Conservation (phyloP, 1,140 invertebrate genomes). For the Drosophila ogumai region DNA sequence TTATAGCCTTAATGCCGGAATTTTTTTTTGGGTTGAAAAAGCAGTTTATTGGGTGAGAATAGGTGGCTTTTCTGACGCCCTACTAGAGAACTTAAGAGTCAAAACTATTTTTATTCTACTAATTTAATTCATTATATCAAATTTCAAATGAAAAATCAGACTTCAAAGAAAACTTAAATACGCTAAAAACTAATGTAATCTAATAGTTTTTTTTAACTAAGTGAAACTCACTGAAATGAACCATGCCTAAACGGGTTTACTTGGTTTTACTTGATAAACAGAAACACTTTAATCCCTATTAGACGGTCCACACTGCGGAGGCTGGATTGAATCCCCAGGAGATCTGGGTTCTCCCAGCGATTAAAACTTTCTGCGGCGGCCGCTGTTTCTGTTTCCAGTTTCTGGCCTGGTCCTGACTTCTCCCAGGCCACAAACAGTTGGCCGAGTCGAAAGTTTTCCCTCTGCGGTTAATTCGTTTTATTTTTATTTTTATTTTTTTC, state of each 20-base stretch:
- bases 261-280: slow-evolving; percentile 21
- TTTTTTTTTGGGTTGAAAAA: slow-evolving; percentile 4
- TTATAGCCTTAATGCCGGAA: slow-evolving; percentile 1
- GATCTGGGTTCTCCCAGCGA: slow-evolving; percentile 14
- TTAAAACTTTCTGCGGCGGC: slow-evolving; percentile 45
- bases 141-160: not conserved
- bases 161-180: not conserved
- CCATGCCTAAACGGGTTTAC: not conserved
- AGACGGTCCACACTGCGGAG: slow-evolving; percentile 8
- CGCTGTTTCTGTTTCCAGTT: slow-evolving; percentile 15
- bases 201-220: not conserved
- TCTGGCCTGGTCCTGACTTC: slow-evolving; percentile 22
- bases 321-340: slow-evolving; percentile 8
- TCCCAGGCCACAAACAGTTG: slow-evolving; percentile 29
- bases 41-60: not conserved
- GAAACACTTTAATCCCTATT: slow-evolving; percentile 40
- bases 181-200: not conserved
- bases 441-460: slow-evolving; percentile 35
- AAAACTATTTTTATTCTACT: too few relatives aligned
- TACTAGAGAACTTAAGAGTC: too few relatives aligned
- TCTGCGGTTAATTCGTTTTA: slow-evolving; percentile 48
- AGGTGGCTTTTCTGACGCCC: not conserved
- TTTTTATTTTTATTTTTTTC: slow-evolving; percentile 32
- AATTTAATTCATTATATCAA: not conserved
- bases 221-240: not conserved